These are phyloP conservation scores for Desoria tigrina DNA, from an alignment of 2,888 invertebrate genomes.

Conservation along the genomic window DNA sequence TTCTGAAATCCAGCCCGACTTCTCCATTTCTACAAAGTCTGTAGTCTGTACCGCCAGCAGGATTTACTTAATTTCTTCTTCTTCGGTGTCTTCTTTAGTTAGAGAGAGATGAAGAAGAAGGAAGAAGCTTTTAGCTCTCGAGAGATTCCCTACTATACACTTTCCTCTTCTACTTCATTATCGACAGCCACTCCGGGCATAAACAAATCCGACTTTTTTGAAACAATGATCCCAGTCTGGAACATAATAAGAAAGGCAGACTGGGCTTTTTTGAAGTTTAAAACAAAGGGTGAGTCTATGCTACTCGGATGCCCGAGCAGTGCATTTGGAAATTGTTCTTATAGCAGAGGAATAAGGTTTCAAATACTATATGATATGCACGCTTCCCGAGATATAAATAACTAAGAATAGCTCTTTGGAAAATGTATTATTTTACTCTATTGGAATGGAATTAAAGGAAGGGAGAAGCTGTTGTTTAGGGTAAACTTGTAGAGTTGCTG, in stretches of 20 bases:
- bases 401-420: no score
- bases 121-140: neutral
- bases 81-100: neutral
- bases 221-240: slow-evolving; percentile 6
- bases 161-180: neutral
- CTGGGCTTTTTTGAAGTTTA: neutral
- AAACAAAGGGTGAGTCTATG: no score
- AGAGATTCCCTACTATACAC: neutral
- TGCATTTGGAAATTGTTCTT: neutral
- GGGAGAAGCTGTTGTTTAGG: no score
- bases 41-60: slow-evolving; percentile 2
- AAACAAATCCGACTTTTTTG: slow-evolving; percentile 15
- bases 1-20: slow-evolving; percentile 9
- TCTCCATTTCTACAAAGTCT: slow-evolving; percentile 1
- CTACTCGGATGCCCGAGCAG: neutral
- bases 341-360: no score
- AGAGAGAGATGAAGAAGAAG: no score
- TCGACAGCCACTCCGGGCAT: slow-evolving; percentile 12
- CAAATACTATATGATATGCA: no score
- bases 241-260: neutral
- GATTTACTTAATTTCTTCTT: neutral
- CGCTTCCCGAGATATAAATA: no score
- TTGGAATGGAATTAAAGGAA: no score
- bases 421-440: no score
- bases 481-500: no score